phyloP scores from a whole-genome alignment of 2,888 invertebrate genomes.

The Tromatobia lineatoria region DNA sequence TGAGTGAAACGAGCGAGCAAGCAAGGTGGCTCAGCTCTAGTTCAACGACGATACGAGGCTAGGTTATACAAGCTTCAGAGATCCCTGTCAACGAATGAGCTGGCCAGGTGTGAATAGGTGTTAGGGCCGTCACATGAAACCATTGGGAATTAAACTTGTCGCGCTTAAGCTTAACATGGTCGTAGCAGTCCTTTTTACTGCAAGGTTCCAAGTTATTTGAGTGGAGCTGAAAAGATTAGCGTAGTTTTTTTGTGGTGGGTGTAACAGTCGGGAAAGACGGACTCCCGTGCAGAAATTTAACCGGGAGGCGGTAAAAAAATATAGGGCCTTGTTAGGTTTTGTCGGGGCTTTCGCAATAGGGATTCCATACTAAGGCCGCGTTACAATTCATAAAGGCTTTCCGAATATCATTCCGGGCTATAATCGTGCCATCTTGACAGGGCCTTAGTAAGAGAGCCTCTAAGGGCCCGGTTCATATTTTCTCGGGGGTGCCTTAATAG shows the following conservation, averaged over 20 bases:
- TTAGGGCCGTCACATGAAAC: neutral
- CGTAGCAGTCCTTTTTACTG: neutral
- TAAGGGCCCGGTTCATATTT: too few species aligned
- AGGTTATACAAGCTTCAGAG: neutral
- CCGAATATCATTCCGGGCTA: too few species aligned
- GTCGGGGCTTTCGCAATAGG: too few species aligned
- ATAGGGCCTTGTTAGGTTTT: too few species aligned
- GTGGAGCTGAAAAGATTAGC: neutral
- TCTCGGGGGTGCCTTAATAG: too few species aligned
- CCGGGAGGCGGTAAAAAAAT: too few species aligned
- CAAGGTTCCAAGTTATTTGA: neutral
- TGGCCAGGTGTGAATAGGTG: constrained; percentile 8
- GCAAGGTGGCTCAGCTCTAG: neutral
- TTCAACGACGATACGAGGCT: neutral
- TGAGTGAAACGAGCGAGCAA: neutral
- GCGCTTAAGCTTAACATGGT: neutral
- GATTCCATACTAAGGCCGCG: too few species aligned
- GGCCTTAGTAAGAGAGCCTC: too few species aligned
- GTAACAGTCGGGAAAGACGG: too few species aligned
- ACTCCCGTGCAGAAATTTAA: too few species aligned
- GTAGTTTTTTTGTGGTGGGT: neutral
- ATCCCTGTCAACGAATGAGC: constrained; percentile 6
- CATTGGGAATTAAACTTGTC: constrained; percentile 42
- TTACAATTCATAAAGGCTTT: too few species aligned
- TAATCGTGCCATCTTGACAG: too few species aligned